phyloP scores from a whole-genome alignment of 2,113 vertebrate genomes.

The Zapornia atra region DNA sequence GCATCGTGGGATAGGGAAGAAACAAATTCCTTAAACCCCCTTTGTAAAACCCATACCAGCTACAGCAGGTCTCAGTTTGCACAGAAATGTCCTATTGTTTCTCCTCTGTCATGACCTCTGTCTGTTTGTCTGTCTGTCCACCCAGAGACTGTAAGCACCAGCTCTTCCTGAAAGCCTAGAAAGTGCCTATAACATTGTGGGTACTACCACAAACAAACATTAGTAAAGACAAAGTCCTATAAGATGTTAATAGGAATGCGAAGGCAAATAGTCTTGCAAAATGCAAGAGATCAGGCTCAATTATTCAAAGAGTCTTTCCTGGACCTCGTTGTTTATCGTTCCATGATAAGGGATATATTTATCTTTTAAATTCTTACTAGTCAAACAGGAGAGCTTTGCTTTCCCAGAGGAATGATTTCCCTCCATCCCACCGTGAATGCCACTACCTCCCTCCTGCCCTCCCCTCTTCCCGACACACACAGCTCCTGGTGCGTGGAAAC shows the following conservation, averaged over 20 bases:
- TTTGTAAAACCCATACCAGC: not conserved
- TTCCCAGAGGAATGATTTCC: conserved; percentile 20
- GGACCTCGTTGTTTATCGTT: conserved; percentile 36
- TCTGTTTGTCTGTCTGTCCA: conserved; percentile 25
- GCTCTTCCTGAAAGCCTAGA: conserved; percentile 38
- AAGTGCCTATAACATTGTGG: conserved; percentile 4
- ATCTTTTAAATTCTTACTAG: conserved; percentile 58
- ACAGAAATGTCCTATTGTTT: not conserved
- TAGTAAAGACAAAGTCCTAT: not conserved
- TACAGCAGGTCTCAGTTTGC: not conserved
- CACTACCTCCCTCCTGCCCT: not conserved
- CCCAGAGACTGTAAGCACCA: not conserved
- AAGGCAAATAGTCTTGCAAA: conserved; percentile 42
- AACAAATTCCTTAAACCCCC: not conserved
- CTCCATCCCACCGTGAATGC: not conserved
- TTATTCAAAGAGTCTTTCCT: conserved; percentile 47
- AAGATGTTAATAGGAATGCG: conserved; percentile 7
- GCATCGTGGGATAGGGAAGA: not conserved
- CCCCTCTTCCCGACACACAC: not conserved
- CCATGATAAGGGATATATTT: conserved; percentile 59
- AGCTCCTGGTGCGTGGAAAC: conserved; percentile 36
- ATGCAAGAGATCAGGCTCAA: conserved; percentile 22
- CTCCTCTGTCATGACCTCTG: not conserved
- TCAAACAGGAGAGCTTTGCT: conserved; percentile 53
- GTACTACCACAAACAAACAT: conserved; percentile 29